phyloP scores from a whole-genome alignment of 1,140 invertebrate genomes.

The Subanguina moxae region DNA sequence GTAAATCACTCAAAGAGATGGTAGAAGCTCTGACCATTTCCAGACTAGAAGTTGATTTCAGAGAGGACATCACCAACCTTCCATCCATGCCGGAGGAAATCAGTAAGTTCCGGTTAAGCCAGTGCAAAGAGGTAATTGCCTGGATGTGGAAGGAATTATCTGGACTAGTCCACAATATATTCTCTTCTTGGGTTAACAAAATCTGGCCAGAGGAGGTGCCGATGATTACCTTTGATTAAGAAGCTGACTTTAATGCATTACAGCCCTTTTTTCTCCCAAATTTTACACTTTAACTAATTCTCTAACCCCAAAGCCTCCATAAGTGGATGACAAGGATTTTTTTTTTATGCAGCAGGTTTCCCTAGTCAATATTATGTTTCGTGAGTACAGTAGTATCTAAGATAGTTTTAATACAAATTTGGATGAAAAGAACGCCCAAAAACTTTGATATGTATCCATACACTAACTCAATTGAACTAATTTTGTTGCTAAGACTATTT shows the following conservation, averaged over 20 bases:
- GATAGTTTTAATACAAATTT: no score
- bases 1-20: conserved; percentile 28
- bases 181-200: conserved; percentile 4
- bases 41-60: conserved; percentile 13
- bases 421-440: no score
- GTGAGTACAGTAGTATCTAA: no score
- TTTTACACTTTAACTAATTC: background rate
- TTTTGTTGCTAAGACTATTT: no score
- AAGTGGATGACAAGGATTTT: no score
- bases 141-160: conserved; percentile 14
- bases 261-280: background rate
- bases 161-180: conserved; percentile 24
- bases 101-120: conserved; percentile 9
- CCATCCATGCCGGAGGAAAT: conserved; percentile 27
- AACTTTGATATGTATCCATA: no score
- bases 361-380: no score
- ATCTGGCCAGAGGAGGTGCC: conserved; percentile 22
- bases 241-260: background rate
- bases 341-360: no score
- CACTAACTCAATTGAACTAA: no score
- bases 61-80: conserved; percentile 13
- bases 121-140: conserved; percentile 17
- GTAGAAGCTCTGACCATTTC: conserved; percentile 17
- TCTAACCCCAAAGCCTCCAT: background rate
- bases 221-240: conserved; percentile 20